Evolutionary conservation across 2,797 vertebrate species (phyloP).

Genomic region (Eulemur rubriventer): DNA sequence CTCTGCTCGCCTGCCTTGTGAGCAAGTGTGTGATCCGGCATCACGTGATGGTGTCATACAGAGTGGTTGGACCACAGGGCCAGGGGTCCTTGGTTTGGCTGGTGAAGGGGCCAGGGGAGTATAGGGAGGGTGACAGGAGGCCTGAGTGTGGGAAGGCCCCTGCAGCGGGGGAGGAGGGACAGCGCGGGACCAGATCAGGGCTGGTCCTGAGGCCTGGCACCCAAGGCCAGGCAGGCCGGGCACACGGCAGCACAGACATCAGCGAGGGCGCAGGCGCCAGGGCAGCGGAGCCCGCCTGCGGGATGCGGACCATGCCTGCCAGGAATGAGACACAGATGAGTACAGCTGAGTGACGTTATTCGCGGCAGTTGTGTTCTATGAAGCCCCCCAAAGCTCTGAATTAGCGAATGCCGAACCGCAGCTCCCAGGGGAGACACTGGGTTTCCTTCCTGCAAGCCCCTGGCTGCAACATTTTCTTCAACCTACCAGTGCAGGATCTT

Average conservation of each 20-base stretch:
- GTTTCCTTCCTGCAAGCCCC: background rate
- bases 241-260: rapidly evolving
- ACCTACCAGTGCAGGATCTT: background rate
- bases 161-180: background rate
- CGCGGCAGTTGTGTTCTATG: rapidly evolving
- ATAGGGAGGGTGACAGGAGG: background rate
- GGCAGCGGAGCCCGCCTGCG: background rate
- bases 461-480: background rate
- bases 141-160: background rate
- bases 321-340: background rate
- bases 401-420: rapidly evolving
- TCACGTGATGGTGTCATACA: rapidly evolving
- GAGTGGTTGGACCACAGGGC: background rate
- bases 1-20: background rate
- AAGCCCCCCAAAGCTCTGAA: rapidly evolving
- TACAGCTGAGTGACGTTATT: background rate
- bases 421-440: background rate
- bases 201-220: background rate
- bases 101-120: background rate
- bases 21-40: rapidly evolving
- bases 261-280: background rate
- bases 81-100: background rate
- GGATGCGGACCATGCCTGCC: background rate
- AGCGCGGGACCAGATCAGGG: rapidly evolving
- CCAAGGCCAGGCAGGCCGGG: background rate